These are phyloP conservation scores for Nyctibius grandis DNA, from an alignment of 2,797 vertebrate species.

Conservation along the genomic window DNA sequence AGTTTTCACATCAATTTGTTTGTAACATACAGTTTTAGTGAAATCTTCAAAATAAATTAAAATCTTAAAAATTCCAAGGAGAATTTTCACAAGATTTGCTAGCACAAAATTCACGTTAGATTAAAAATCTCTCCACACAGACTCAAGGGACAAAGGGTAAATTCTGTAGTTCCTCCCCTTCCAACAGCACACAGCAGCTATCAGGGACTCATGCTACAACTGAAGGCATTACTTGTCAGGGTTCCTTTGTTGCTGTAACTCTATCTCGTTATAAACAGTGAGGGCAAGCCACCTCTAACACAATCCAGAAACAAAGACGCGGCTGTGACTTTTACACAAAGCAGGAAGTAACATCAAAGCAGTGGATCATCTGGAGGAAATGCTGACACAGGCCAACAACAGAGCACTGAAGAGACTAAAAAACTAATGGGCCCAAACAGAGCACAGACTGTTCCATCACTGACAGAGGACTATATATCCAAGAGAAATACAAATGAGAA, in stretches of 20 bases:
- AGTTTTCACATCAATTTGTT: neutral
- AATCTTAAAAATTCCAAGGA: neutral
- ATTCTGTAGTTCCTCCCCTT: neutral
- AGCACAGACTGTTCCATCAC: neutral
- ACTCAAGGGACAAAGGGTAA: neutral
- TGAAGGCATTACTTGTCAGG: neutral
- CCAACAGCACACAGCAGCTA: neutral
- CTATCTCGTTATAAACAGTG: neutral
- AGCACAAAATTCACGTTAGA: neutral
- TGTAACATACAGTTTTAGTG: neutral
- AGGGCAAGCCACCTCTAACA: neutral
- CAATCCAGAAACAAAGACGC: neutral
- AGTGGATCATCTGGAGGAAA: constrained; percentile 9
- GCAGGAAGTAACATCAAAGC: constrained; percentile 22
- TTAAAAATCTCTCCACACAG: neutral
- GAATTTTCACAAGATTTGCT: neutral
- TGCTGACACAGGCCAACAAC: neutral
- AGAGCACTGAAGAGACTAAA: neutral
- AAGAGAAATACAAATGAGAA: neutral
- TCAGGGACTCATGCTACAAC: neutral
- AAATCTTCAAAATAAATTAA: neutral
- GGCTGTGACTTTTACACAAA: neutral
- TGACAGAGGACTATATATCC: neutral
- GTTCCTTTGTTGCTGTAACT: neutral
- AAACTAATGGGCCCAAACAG: neutral